Conservation (phyloP, 1,140 invertebrate genomes). For the Meloidogyne exigua region DNA sequence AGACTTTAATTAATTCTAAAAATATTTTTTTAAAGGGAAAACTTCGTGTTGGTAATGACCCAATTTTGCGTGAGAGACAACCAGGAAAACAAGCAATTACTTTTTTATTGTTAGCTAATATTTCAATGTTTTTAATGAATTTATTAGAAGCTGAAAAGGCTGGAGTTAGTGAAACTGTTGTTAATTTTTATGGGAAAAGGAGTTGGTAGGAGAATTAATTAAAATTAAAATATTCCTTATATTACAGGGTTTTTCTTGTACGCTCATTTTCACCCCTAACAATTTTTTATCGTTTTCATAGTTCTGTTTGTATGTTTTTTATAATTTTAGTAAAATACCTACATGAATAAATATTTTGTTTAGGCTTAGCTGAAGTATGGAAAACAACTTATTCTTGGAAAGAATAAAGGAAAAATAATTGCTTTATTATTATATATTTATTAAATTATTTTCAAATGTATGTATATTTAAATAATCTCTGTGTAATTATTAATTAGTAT, state of each 20-base stretch:
- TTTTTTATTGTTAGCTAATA: conserved; percentile 56
- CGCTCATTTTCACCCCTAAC: conserved; percentile 58
- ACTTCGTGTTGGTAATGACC: conserved; percentile 50
- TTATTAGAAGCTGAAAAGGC: conserved; percentile 61
- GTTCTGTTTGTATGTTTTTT: conserved; percentile 52
- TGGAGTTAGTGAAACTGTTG: conserved; percentile 50
- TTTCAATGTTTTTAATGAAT: conserved; percentile 63
- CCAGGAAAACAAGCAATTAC: conserved; percentile 51
- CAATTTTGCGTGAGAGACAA: conserved; percentile 43
- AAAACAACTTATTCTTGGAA: conserved; percentile 60
- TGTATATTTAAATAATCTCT: too few relatives aligned
- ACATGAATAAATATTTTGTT: background rate
- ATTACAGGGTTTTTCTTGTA: conserved; percentile 55
- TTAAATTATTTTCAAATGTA: too few relatives aligned
- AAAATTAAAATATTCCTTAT: too few relatives aligned
- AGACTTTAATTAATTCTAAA: background rate
- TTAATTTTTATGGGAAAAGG: conserved; percentile 61
- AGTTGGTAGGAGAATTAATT: conserved; percentile 34
- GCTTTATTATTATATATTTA: too few relatives aligned
- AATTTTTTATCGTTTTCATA: conserved; percentile 62
- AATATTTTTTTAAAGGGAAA: conserved; percentile 36
- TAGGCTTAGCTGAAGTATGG: conserved; percentile 58
- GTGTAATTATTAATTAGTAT: background rate
- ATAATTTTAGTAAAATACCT: background rate
- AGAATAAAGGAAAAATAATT: conserved; percentile 28